Base-by-base conservation (phyloP, 2,113 vertebrate species). In the Cephalophus harveyi region DNA sequence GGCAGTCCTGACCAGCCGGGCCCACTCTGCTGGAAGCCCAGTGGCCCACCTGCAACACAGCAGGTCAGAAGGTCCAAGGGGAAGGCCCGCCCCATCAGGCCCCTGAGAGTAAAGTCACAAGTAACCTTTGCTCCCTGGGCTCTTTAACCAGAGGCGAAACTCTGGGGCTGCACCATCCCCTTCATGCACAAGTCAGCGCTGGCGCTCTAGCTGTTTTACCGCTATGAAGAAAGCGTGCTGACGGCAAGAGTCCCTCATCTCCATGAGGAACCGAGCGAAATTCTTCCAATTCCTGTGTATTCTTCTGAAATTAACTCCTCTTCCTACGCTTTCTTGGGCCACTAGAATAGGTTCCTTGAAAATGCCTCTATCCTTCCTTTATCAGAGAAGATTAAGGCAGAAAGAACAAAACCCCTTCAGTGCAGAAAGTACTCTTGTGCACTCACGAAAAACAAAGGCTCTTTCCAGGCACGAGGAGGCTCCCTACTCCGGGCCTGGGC, bases 291-390 rank as follows among this genome's bases (percentile, higher is more conserved):
- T 82, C 76, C 43, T 92, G 85, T 87, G 92, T 83, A 92, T 84
- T 95, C 62, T 87, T 57, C 83, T 95, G 50, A 62, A 89, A 89
- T 84, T 71, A 89, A 89, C n/a, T 60, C 52, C 48, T 89, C 55
- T 74, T 79, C 67, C 48, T 94, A n/a, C 6, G 28, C 62, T 95
- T 89, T 91, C 60, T 81, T 94, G 46, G 81, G 67, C 30, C n/a
- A 95, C 25, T 2, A 85, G 57, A 97, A 95, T 6, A 25, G 48
- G 25, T 90, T 95, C 59, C 87, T 96, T 88, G 43, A 50, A 93
- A 96, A 92, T 40, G 46, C 16, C 85, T 92, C 57, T 91, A n/a
- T 64, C 62, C 28, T 55, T 95, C 46, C 93, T 46, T 90, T 94
- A 89, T 30, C 27, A 67, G 67, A 91, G 55, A 82, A 85, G 23